These are phyloP conservation scores for Synanthedon vespiformis DNA, from an alignment of 2,888 invertebrate genomes.

Conservation along the genomic window DNA sequence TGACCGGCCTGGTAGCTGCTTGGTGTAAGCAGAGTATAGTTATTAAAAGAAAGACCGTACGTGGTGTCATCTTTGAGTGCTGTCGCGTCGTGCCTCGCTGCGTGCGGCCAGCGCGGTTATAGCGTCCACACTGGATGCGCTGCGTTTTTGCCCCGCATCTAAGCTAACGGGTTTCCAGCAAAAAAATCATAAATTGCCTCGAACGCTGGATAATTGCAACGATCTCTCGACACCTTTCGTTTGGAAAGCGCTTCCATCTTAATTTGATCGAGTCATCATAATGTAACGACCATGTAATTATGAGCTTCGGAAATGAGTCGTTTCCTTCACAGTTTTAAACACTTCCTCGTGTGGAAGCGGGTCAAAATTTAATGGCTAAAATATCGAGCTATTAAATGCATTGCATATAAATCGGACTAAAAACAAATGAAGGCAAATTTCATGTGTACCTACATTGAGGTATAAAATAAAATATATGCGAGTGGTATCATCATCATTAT, in stretches of 20 bases:
- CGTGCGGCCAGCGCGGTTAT: constrained; percentile 42
- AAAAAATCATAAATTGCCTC: constrained; percentile 64
- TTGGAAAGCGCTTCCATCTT: constrained; percentile 62
- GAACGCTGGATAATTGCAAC: constrained; percentile 51
- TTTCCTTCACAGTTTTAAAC: not conserved
- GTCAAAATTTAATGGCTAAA: constrained; percentile 20
- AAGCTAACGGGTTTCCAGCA: constrained; percentile 62
- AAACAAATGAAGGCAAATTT: too few species aligned
- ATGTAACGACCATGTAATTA: constrained; percentile 22
- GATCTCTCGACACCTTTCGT: constrained; percentile 58
- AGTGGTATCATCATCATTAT: too few species aligned
- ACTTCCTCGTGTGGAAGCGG: constrained; percentile 5
- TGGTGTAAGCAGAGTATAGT: constrained; percentile 32
- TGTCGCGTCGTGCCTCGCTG: constrained; percentile 10
- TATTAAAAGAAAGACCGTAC: constrained; percentile 30
- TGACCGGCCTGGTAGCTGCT: constrained; percentile 39
- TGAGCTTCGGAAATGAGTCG: constrained; percentile 13
- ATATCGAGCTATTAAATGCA: constrained; percentile 15
- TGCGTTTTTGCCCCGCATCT: constrained; percentile 54
- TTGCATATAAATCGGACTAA: too few species aligned
- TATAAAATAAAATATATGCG: not conserved
- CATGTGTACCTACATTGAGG: too few species aligned
- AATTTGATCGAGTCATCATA: constrained; percentile 51
- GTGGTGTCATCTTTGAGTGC: constrained; percentile 23
- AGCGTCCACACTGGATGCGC: constrained; percentile 42